These are phyloP conservation scores for Sphaerodactylus townsendi DNA, from an alignment of 2,113 vertebrate species.

Conservation along the genomic window DNA sequence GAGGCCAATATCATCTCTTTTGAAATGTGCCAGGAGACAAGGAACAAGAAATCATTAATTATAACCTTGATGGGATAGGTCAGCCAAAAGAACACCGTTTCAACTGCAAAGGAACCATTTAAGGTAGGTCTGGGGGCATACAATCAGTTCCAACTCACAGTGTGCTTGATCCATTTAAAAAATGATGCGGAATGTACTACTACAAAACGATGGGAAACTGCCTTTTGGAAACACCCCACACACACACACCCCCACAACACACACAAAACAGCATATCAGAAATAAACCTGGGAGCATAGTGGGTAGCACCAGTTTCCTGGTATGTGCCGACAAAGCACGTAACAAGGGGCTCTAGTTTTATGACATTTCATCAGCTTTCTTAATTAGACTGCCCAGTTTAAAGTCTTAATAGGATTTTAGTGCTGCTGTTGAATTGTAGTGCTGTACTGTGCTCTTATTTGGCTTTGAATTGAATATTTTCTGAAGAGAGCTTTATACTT, in stretches of 20 bases:
- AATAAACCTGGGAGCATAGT: not conserved
- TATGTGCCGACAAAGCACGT: too few relatives aligned
- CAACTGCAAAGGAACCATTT: constrained; percentile 43
- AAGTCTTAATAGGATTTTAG: too few relatives aligned
- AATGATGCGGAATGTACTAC: not conserved
- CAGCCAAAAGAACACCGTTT: constrained; percentile 62
- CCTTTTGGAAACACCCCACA: not conserved
- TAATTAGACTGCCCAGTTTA: too few relatives aligned
- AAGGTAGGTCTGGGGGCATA: constrained; percentile 43
- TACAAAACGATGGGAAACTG: not conserved
- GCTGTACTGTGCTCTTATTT: too few relatives aligned
- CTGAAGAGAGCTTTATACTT: too few relatives aligned
- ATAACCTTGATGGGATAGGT: constrained; percentile 64
- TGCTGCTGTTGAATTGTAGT: too few relatives aligned
- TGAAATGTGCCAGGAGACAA: constrained; percentile 67
- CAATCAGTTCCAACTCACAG: constrained; percentile 47
- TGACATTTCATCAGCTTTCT: too few relatives aligned
- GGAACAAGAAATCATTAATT: constrained; percentile 67
- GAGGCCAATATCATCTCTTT: constrained; percentile 58
- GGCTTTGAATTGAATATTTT: too few relatives aligned
- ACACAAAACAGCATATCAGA: not conserved
- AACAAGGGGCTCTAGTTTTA: too few relatives aligned
- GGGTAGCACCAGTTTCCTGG: too few relatives aligned
- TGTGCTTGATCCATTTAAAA: not conserved
- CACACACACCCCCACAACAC: too few relatives aligned